A percentile compares a stretch with the other conserved stretches of the same genome.
phyloP scores from a whole-genome alignment of 2,797 vertebrate genomes.

The Myotis planiceps region DNA sequence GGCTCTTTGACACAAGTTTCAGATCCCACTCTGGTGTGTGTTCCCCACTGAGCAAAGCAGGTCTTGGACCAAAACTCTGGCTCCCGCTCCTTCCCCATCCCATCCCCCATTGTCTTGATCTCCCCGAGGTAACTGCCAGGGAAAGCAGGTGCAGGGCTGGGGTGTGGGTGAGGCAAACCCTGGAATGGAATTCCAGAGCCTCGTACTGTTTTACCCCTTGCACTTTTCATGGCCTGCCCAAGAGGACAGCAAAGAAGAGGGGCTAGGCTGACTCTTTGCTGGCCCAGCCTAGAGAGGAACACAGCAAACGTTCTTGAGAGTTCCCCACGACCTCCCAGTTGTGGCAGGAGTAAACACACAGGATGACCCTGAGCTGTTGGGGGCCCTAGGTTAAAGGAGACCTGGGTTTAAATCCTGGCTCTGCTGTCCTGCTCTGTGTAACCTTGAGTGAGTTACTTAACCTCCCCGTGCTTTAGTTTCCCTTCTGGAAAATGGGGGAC shows the following conservation, averaged over 20 bases:
- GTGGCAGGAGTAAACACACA: background rate
- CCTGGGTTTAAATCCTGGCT: background rate
- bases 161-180: background rate
- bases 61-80: background rate
- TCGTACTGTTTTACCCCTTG: background rate
- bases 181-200: background rate
- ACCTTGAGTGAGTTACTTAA: background rate
- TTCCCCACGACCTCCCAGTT: too few species aligned
- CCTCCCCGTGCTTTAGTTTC: background rate
- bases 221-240: background rate
- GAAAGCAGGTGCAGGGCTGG: background rate
- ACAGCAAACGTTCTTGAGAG: background rate
- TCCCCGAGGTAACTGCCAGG: background rate
- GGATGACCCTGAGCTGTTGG: background rate
- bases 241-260: background rate
- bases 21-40: background rate
- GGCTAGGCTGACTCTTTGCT: background rate
- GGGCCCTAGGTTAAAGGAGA: background rate
- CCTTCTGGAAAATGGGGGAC: background rate
- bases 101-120: background rate
- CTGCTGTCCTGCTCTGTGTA: background rate
- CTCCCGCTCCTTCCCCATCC: background rate
- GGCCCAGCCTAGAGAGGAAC: background rate
- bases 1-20: conserved; percentile 16
- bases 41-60: background rate